A percentile compares a stretch with the other conserved stretches of the same genome.
Conservation (phyloP, 2,888 invertebrate species). For the Ectemnius cavifrons region DNA sequence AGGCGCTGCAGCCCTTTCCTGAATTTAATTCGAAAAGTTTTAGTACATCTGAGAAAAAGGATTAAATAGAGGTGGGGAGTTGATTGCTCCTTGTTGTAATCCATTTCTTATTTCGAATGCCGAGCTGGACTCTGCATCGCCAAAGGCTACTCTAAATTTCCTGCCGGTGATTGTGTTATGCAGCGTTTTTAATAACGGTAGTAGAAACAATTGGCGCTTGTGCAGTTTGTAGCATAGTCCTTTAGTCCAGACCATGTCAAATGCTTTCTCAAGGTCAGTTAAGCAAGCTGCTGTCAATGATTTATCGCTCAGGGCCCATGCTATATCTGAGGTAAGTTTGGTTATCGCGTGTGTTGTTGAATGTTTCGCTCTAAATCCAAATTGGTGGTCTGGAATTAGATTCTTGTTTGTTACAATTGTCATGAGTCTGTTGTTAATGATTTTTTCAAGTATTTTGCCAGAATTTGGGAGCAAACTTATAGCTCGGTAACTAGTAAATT, state of each 20-base stretch:
- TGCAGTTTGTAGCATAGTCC: constrained; percentile 28
- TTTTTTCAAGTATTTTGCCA: too few relatives aligned
- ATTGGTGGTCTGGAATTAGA: constrained; percentile 22
- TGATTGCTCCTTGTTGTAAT: too few relatives aligned
- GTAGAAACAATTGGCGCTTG: background rate
- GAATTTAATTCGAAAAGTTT: too few relatives aligned
- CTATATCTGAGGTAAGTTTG: constrained; percentile 29
- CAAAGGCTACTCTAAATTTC: too few relatives aligned
- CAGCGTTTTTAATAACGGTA: too few relatives aligned
- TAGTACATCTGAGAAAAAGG: too few relatives aligned
- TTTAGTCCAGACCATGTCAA: constrained; percentile 42
- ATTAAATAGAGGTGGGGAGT: too few relatives aligned
- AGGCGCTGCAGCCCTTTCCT: too few relatives aligned
- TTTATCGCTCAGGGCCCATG: background rate
- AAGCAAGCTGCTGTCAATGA: constrained; percentile 23
- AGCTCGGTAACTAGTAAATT: constrained; percentile 26
- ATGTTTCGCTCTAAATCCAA: constrained; percentile 27
- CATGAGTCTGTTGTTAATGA: background rate
- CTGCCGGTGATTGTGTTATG: too few relatives aligned
- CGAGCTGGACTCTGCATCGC: too few relatives aligned
- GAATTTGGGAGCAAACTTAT: constrained; percentile 32
- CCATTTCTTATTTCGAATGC: too few relatives aligned
- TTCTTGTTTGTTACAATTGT: background rate
- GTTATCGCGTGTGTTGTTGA: constrained; percentile 41
- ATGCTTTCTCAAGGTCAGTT: constrained; percentile 46